A percentile compares a stretch with the other conserved stretches of the same genome.
These are phyloP conservation scores for Sebastes iracundus DNA, from an alignment of 2,797 vertebrate species.

Conservation along the genomic window DNA sequence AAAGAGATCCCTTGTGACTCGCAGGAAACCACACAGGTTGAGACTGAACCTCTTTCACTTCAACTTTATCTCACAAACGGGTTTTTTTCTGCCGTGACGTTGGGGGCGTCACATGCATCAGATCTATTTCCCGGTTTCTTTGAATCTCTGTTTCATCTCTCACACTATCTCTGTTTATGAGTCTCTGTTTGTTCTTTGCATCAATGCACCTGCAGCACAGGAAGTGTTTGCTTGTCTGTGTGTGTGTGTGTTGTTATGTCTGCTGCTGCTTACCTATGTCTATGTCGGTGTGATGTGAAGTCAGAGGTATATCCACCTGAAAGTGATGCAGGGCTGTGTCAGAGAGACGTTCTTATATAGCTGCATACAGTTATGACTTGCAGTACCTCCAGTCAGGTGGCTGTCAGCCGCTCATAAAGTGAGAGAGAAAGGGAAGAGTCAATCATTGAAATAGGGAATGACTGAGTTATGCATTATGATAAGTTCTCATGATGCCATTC, in stretches of 20 bases:
- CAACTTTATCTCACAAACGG: not conserved
- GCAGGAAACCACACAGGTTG: slow-evolving; percentile 38
- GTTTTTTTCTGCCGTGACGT: not conserved
- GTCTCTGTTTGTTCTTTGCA: not conserved
- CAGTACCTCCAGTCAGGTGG: slow-evolving; percentile 66
- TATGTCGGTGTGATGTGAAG: not conserved
- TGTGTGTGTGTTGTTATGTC: not conserved
- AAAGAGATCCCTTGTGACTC: not conserved
- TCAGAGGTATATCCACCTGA: not conserved
- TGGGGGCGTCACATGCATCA: not conserved
- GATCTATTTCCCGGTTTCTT: not conserved
- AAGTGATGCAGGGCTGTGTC: not conserved
- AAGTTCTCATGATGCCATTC: fast-evolving
- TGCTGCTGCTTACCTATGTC: slow-evolving; percentile 56
- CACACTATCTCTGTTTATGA: not conserved
- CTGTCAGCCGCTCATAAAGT: slow-evolving; percentile 52
- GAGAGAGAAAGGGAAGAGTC: not conserved
- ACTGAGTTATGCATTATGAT: not conserved
- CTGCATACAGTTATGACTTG: slow-evolving; percentile 23
- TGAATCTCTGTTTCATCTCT: not conserved
- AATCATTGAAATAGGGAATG: slow-evolving; percentile 15
- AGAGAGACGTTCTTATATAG: slow-evolving; percentile 56
- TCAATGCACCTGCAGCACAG: slow-evolving; percentile 7
- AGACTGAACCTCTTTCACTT: slow-evolving; percentile 20
- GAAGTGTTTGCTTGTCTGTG: not conserved